These are phyloP conservation scores for Melanerpes aurifrons DNA, from an alignment of 2,113 vertebrate genomes.

Conservation along the genomic window DNA sequence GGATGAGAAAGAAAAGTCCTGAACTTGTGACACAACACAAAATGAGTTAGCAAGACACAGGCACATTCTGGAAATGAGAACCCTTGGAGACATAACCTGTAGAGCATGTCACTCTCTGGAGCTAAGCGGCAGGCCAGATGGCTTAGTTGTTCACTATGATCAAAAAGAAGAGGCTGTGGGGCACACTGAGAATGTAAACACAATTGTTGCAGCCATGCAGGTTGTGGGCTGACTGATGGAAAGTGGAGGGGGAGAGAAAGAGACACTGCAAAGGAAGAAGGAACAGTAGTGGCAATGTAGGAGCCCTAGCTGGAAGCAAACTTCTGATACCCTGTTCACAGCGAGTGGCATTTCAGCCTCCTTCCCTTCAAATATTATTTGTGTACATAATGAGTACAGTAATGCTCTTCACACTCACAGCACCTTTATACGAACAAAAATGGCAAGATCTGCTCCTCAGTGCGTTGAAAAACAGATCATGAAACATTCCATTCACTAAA, in stretches of 20 bases:
- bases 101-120: not conserved
- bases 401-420: not conserved
- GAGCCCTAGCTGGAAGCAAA: not conserved
- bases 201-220: not conserved
- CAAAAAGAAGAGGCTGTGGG: not conserved
- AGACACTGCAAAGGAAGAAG: not conserved
- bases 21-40: not conserved
- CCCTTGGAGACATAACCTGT: not conserved
- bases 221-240: not conserved
- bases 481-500: not conserved
- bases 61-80: not conserved
- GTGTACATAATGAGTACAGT: accelerated
- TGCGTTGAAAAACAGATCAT: not conserved
- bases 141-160: not conserved
- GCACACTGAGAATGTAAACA: not conserved
- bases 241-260: not conserved
- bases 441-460: not conserved
- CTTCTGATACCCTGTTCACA: not conserved
- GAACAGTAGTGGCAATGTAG: not conserved
- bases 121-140: not conserved
- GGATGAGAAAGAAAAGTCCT: not conserved
- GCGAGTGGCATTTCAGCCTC: not conserved
- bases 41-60: not conserved
- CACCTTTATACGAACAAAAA: not conserved
- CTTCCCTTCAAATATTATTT: not conserved